Percentiles rank a stretch among this genome's conserved stretches.
Evolutionary conservation across 1,140 invertebrate genomes (phyloP).

Genomic region (silkworm (Bombyx mori)): ASM3026992v2 NC_085116.1:9406001-9406500

Average conservation of each 20-base stretch:
- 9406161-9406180: background rate
- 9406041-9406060: conserved; percentile 37
- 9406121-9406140: background rate
- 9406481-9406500: conserved; percentile 70
- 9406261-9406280: too few relatives aligned
- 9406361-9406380: conserved; percentile 43
- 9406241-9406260: background rate
- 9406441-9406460: conserved; percentile 64
- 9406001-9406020: conserved; percentile 60
- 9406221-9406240: background rate
- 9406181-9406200: conserved; percentile 1
- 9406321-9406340: too few relatives aligned
- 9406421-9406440: conserved; percentile 42
- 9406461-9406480: conserved; percentile 69
- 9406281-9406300: too few relatives aligned
- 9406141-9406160: too few relatives aligned
- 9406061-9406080: conserved; percentile 65
- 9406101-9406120: conserved; percentile 37
- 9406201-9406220: too few relatives aligned
- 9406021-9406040: conserved; percentile 34
- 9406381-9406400: conserved; percentile 38
- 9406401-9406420: conserved; percentile 25
- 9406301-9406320: too few relatives aligned
- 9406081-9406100: conserved; percentile 64
- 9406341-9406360: conserved; percentile 6